Evolutionary conservation across 2,888 invertebrate genomes (phyloP).

Genomic region (Trissoscelio sp.): DNA sequence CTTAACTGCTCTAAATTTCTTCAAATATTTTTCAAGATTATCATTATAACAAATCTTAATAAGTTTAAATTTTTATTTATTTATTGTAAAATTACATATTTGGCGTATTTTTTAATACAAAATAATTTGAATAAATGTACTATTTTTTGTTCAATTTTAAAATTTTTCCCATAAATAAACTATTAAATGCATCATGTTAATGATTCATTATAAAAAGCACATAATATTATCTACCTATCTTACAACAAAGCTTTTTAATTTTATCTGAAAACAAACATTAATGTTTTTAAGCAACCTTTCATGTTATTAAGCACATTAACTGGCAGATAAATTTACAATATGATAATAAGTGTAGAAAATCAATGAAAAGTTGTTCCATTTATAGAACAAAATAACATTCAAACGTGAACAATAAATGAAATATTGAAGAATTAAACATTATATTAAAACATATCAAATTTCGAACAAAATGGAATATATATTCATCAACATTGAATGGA

Average conservation of each 20-base stretch:
- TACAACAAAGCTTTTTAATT: constrained; percentile 20
- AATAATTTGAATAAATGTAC: no score
- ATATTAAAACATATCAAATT: not conserved
- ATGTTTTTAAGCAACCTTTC: constrained; percentile 19
- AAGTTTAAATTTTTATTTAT: no score
- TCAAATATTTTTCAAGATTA: no score
- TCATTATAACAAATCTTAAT: no score
- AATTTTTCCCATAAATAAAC: no score
- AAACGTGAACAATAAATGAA: not conserved
- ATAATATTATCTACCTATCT: not conserved
- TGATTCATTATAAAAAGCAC: not conserved
- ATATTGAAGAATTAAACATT: not conserved
- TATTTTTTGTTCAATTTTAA: no score
- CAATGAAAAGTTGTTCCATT: not conserved
- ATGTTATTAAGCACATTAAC: constrained; percentile 5
- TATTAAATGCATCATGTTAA: not conserved
- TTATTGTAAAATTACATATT: no score
- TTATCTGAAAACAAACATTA: constrained; percentile 25
- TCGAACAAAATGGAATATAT: no score
- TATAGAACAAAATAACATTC: not conserved
- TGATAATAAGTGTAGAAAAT: not conserved
- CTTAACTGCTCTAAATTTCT: no score
- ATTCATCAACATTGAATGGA: no score
- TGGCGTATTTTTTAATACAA: no score
- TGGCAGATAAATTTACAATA: constrained; percentile 2